phyloP scores from a whole-genome alignment of 2,113 vertebrate species.

The Aspiorhynchus laticeps region DNA sequence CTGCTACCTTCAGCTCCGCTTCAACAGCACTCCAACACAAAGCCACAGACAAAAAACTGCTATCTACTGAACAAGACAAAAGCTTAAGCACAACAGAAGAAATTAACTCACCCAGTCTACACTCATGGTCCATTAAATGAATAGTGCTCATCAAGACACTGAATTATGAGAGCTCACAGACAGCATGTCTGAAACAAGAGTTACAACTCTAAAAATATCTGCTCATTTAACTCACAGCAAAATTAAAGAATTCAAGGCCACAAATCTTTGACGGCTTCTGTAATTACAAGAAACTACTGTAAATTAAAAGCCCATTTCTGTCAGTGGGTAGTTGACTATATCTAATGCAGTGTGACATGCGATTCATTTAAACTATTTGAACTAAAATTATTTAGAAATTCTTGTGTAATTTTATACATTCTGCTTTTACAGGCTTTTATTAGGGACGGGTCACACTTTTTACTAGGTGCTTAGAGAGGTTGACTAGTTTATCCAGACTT shows the following conservation, averaged over 20 bases:
- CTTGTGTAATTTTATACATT: not conserved
- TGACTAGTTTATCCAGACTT: not conserved
- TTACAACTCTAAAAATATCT: constrained; percentile 8
- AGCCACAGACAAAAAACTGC: not conserved
- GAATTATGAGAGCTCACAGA: not conserved
- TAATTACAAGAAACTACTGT: not conserved
- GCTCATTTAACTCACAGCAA: not conserved
- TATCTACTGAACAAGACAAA: not conserved
- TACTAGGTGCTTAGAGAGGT: not conserved
- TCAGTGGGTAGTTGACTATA: not conserved
- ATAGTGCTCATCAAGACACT: not conserved
- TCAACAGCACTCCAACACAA: not conserved
- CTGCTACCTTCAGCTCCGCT: not conserved
- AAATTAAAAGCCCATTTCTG: not conserved
- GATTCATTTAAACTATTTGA: not conserved
- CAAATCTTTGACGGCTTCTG: not conserved
- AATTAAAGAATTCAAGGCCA: constrained; percentile 1
- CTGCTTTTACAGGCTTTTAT: not conserved
- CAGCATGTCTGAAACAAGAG: not conserved
- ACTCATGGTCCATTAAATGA: not conserved
- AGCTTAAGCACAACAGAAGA: not conserved
- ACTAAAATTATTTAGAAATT: not conserved
- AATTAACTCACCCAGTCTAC: not conserved
- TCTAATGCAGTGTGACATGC: not conserved
- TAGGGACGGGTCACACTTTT: not conserved